Percentiles rank a stretch among this genome's conserved stretches.
These are phyloP conservation scores for Calliopum simillimum DNA, from an alignment of 2,888 invertebrate species.

Conservation along the genomic window DNA sequence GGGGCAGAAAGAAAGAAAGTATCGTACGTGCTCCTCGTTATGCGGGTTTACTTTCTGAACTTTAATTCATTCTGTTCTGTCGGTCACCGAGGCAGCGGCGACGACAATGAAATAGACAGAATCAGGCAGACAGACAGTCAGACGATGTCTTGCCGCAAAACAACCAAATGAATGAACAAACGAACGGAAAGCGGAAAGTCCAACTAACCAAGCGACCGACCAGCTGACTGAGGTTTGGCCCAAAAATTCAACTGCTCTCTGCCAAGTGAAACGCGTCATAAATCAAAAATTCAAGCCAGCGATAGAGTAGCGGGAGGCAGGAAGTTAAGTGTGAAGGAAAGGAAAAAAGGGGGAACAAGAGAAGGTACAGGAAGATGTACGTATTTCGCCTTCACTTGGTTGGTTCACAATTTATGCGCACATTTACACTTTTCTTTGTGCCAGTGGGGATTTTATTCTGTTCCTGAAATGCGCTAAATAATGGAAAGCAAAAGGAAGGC, in stretches of 20 bases:
- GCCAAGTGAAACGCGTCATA: slow-evolving; percentile 29
- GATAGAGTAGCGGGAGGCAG: not conserved
- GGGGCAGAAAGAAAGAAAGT: not conserved
- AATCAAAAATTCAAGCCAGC: slow-evolving; percentile 24
- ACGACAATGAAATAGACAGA: not conserved
- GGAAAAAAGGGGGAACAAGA: not conserved
- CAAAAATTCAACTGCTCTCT: slow-evolving; percentile 12
- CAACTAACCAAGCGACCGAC: not conserved
- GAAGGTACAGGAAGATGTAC: not conserved
- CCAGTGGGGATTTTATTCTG: not conserved
- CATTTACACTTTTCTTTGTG: slow-evolving; percentile 4
- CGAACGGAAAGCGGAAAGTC: too few species aligned
- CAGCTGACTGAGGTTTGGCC: slow-evolving; percentile 5
- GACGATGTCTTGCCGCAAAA: not conserved
- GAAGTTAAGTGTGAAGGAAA: not conserved
- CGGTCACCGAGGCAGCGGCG: not conserved
- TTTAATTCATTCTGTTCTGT: slow-evolving; percentile 22
- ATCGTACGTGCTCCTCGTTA: slow-evolving; percentile 26
- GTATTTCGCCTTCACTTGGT: not conserved
- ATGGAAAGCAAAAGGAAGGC: not conserved
- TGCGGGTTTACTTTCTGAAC: slow-evolving; percentile 28
- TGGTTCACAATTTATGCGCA: slow-evolving; percentile 9
- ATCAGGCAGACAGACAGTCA: not conserved
- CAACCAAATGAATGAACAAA: not conserved
- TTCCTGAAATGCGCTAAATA: not conserved